phyloP scores from a whole-genome alignment of 2,797 vertebrate genomes.

The Typhlichthys eigenmanni region DNA sequence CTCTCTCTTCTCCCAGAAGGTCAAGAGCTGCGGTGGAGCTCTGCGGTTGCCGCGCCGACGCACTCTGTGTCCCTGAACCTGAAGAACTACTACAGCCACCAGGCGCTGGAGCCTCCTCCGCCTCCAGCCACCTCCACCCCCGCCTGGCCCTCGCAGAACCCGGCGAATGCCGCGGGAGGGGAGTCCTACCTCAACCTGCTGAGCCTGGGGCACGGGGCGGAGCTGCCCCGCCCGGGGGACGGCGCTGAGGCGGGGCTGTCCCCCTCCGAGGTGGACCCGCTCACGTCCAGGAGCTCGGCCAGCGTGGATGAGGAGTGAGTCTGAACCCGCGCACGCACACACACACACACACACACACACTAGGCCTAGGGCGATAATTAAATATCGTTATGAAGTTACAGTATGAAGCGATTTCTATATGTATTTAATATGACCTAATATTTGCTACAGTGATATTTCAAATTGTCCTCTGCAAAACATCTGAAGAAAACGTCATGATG shows the following conservation, averaged over 20 bases:
- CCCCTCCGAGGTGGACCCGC: slow-evolving; percentile 52
- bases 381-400: too few relatives aligned
- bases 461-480: too few relatives aligned
- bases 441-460: too few relatives aligned
- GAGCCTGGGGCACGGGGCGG: slow-evolving; percentile 70
- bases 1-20: slow-evolving; percentile 59
- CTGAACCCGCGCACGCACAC: neutral
- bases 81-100: slow-evolving; percentile 82
- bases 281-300: slow-evolving; percentile 58
- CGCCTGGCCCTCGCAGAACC: slow-evolving; percentile 61
- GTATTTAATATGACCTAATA: too few relatives aligned
- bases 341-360: neutral
- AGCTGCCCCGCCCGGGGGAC: slow-evolving; percentile 32
- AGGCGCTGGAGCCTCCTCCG: slow-evolving; percentile 75
- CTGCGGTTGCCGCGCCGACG: slow-evolving; percentile 46
- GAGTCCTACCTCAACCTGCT: slow-evolving; percentile 85
- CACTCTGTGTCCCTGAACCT: slow-evolving; percentile 83
- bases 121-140: slow-evolving; percentile 83
- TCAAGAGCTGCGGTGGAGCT: slow-evolving; percentile 65
- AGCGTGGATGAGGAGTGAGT: slow-evolving; percentile 73
- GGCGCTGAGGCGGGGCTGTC: slow-evolving; percentile 61
- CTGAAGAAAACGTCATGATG: too few relatives aligned
- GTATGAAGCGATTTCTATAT: too few relatives aligned
- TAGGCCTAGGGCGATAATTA: neutral
- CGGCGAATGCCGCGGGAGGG: slow-evolving; percentile 42